phyloP scores from a whole-genome alignment of 2,797 vertebrate species.

The Rallus crepitans region DNA sequence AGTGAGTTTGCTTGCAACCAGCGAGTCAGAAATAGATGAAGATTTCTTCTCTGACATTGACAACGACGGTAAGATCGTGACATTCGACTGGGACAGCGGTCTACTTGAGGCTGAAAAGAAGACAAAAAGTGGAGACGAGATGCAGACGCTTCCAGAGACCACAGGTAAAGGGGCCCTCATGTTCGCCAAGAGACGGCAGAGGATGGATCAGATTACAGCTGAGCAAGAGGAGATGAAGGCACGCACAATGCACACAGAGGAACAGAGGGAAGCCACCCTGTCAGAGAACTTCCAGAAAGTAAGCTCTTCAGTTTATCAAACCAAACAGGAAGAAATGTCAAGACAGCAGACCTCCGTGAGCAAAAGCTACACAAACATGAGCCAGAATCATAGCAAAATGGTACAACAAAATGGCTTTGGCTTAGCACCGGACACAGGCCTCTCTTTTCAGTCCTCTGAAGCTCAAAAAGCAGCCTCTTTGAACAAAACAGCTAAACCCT shows the following conservation, averaged over 20 bases:
- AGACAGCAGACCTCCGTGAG: constrained; percentile 67
- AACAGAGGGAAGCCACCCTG: constrained; percentile 44
- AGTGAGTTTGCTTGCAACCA: constrained; percentile 85
- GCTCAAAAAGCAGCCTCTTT: constrained; percentile 75
- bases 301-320: constrained; percentile 53
- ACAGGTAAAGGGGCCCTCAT: constrained; percentile 95
- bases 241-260: constrained; percentile 81
- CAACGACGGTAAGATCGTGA: constrained; percentile 82
- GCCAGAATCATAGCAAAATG: constrained; percentile 48
- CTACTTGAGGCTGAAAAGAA: constrained; percentile 90
- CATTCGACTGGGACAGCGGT: constrained; percentile 90
- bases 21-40: constrained; percentile 87
- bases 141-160: constrained; percentile 92
- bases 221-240: constrained; percentile 90
- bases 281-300: constrained; percentile 60
- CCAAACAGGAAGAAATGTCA: constrained; percentile 65
- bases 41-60: constrained; percentile 85
- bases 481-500: constrained; percentile 92
- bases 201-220: constrained; percentile 94
- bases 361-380: constrained; percentile 86
- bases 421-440: constrained; percentile 59
- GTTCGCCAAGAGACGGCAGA: constrained; percentile 92
- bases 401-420: constrained; percentile 86
- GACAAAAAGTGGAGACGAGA: constrained; percentile 81
- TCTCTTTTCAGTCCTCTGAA: constrained; percentile 79